A percentile compares a stretch with the other conserved stretches of the same genome.
phyloP scores from a whole-genome alignment of 2,888 invertebrate species.

The Teleiodes luculella region DNA sequence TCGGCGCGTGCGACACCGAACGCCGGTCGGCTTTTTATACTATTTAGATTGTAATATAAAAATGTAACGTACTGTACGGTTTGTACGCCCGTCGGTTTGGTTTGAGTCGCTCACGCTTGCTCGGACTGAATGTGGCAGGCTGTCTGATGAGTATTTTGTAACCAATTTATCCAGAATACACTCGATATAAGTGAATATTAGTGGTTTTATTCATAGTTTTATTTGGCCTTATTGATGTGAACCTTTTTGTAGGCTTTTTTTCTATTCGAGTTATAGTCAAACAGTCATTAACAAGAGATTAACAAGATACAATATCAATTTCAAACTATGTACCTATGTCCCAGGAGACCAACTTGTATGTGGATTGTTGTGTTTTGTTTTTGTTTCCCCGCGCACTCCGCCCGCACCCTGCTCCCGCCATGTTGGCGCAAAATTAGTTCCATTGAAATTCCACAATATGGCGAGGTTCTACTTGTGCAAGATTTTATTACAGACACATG shows the following conservation, averaged over 20 bases:
- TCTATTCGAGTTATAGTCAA: too few relatives aligned
- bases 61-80: constrained; percentile 40
- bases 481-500: neutral
- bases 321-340: too few relatives aligned
- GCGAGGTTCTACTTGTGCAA: too few relatives aligned
- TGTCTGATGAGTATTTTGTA: constrained; percentile 73
- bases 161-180: constrained; percentile 77
- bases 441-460: too few relatives aligned
- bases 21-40: constrained; percentile 69
- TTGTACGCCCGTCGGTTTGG: constrained; percentile 59
- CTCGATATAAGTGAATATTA: constrained; percentile 73
- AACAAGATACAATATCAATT: too few relatives aligned
- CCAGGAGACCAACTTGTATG: too few relatives aligned
- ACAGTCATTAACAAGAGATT: too few relatives aligned
- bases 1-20: constrained; percentile 27
- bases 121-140: constrained; percentile 42
- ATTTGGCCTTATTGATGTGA: neutral
- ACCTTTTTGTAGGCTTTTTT: too few relatives aligned
- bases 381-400: too few relatives aligned
- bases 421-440: too few relatives aligned
- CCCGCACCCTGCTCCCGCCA: too few relatives aligned
- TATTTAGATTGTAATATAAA: constrained; percentile 69
- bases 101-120: constrained; percentile 54
- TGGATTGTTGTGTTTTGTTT: too few relatives aligned
- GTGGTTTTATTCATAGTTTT: constrained; percentile 55